These are phyloP conservation scores for Leptobrachium leishanense DNA, from an alignment of 2,113 vertebrate genomes.

Conservation along the genomic window DNA sequence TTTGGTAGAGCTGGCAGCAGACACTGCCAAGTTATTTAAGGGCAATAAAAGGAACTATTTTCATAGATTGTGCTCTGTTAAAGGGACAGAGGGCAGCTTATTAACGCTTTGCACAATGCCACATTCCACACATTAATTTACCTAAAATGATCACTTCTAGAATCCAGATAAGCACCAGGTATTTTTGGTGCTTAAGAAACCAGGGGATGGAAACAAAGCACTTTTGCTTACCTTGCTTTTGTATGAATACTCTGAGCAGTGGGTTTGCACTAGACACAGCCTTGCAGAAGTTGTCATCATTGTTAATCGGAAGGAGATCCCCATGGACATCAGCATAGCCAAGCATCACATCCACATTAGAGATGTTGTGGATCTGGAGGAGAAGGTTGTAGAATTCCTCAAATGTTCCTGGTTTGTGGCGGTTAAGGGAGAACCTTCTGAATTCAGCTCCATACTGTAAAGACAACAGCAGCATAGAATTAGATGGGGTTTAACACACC, in stretches of 20 bases:
- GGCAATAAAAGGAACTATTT: too few species aligned
- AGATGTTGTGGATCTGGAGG: constrained; percentile 88
- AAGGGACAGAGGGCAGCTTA: too few species aligned
- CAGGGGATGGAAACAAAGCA: too few species aligned
- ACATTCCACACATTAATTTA: too few species aligned
- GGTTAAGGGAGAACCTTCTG: constrained; percentile 91
- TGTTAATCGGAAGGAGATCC: constrained; percentile 98
- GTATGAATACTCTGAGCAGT: constrained; percentile 92
- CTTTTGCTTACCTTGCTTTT: constrained; percentile 84
- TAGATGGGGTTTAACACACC: neutral
- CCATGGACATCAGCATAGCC: constrained; percentile 95
- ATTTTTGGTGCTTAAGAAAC: too few species aligned
- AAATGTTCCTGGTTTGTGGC: constrained; percentile 90
- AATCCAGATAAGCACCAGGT: too few species aligned
- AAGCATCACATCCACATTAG: constrained; percentile 90
- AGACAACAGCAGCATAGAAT: constrained; percentile 28
- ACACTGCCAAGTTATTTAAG: too few species aligned
- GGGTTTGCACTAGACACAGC: constrained; percentile 92
- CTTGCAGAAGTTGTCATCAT: constrained; percentile 97
- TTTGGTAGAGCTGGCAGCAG: too few species aligned
- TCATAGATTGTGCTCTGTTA: too few species aligned
- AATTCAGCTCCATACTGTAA: constrained; percentile 95
- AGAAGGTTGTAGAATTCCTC: constrained; percentile 97
- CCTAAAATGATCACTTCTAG: too few species aligned
- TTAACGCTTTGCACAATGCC: too few species aligned